These are phyloP conservation scores for Eunapius fragilis DNA, from an alignment of 37 sponge, comb jelly and placozoan genomes.

Conservation along the genomic window DNA sequence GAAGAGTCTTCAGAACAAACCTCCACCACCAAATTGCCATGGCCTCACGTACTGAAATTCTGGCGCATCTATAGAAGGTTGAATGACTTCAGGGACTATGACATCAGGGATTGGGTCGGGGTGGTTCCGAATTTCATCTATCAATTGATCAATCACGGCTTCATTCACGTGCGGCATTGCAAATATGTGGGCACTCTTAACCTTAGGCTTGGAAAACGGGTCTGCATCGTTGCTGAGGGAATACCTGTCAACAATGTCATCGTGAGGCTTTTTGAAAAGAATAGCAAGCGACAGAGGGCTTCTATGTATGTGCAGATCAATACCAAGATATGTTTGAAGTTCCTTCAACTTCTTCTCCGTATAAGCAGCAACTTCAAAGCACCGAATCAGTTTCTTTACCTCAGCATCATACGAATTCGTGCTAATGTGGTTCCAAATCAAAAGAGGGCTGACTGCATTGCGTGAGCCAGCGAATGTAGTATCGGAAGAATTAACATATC, in stretches of 20 bases:
- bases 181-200: too few species aligned
- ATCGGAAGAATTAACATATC: conserved; percentile 15
- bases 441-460: conserved; percentile 3
- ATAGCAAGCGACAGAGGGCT: conserved; percentile 9
- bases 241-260: conserved; percentile 2
- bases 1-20: too few species aligned
- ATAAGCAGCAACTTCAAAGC: conserved; percentile 7
- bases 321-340: neutral
- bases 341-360: neutral
- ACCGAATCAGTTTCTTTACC: neutral
- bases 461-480: conserved; percentile 38
- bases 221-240: neutral
- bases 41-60: too few species aligned
- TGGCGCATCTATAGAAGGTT: too few species aligned
- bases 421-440: conserved; percentile 37
- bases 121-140: too few species aligned
- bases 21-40: too few species aligned
- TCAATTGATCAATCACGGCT: too few species aligned
- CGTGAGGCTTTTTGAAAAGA: conserved; percentile 10
- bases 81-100: too few species aligned
- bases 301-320: conserved; percentile 15
- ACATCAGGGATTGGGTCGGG: too few species aligned
- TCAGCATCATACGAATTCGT: conserved; percentile 19
- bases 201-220: too few species aligned
- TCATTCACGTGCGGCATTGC: too few species aligned